These are phyloP conservation scores for Syngnathus floridae DNA, from an alignment of 2,113 vertebrate genomes.

Conservation along the genomic window DNA sequence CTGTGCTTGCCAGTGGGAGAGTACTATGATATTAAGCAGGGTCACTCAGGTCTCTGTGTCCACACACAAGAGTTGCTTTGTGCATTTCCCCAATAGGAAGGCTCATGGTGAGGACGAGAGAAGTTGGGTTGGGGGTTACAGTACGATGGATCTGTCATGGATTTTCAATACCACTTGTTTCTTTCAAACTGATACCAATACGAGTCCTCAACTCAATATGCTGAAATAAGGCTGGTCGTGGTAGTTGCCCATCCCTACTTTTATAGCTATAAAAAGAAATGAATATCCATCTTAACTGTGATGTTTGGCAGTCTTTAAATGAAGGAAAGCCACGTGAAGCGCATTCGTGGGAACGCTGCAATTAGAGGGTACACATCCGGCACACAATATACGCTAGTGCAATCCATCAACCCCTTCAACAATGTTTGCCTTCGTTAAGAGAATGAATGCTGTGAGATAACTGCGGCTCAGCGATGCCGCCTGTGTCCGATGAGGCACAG, in stretches of 20 bases:
- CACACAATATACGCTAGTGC: slow-evolving; percentile 27
- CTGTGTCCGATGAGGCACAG: slow-evolving; percentile 47
- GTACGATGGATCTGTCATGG: too few species aligned
- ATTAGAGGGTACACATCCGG: slow-evolving; percentile 10
- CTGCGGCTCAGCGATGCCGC: slow-evolving; percentile 25
- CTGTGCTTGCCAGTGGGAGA: slow-evolving; percentile 44
- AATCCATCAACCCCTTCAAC: slow-evolving; percentile 53
- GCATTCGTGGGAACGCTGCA: slow-evolving; percentile 39
- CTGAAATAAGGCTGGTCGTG: too few species aligned
- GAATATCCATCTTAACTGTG: neutral
- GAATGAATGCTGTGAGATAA: slow-evolving; percentile 50
- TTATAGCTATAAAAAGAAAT: neutral
- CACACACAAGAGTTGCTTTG: slow-evolving; percentile 66
- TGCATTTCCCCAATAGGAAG: slow-evolving; percentile 50
- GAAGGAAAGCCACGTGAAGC: slow-evolving; percentile 4
- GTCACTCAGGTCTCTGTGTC: slow-evolving; percentile 67
- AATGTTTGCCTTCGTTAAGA: slow-evolving; percentile 53
- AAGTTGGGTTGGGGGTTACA: too few species aligned
- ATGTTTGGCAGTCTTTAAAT: slow-evolving; percentile 14
- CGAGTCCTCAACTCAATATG: too few species aligned
- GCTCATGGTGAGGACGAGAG: slow-evolving; percentile 26
- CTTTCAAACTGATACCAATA: too few species aligned
- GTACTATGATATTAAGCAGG: slow-evolving; percentile 60
- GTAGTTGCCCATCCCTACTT: neutral
- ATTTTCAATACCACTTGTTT: too few species aligned